A percentile compares a stretch with the other conserved stretches of the same genome.
These are phyloP conservation scores for Tinea pellionella DNA, from an alignment of 2,888 invertebrate genomes.

Conservation along the genomic window DNA sequence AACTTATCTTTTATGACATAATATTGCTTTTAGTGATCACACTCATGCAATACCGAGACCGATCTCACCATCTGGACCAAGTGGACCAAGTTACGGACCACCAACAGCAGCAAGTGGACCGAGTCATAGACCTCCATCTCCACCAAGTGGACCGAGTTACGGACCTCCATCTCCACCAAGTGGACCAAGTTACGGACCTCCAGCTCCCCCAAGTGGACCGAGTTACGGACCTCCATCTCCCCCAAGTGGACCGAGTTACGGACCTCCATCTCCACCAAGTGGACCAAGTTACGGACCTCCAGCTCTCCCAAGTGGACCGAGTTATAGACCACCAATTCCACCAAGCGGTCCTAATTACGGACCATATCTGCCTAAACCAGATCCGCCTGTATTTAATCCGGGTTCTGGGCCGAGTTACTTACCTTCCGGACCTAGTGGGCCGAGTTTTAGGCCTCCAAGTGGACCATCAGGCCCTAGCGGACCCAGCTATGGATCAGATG, in stretches of 20 bases:
- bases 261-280: not conserved
- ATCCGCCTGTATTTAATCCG: not conserved
- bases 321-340: slow-evolving; percentile 15
- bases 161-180: slow-evolving; percentile 9
- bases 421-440: slow-evolving; percentile 15
- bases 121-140: slow-evolving; percentile 17
- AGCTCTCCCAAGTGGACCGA: not conserved
- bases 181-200: slow-evolving; percentile 14
- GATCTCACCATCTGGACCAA: not conserved
- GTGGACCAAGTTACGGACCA: slow-evolving; percentile 5
- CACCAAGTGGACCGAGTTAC: slow-evolving; percentile 21
- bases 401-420: not conserved
- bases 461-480: slow-evolving; percentile 10
- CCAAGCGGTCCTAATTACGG: not conserved
- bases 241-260: not conserved
- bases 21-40: slow-evolving; percentile 8
- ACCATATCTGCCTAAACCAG: slow-evolving; percentile 6
- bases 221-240: not conserved
- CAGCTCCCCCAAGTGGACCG: slow-evolving; percentile 12
- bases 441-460: slow-evolving; percentile 17
- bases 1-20: too few species aligned
- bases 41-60: not conserved
- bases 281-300: slow-evolving; percentile 22
- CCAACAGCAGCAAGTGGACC: not conserved
- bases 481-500: not conserved